Evolutionary conservation across 2,113 vertebrate genomes (phyloP).

Genomic region (Oreocharis arfaki): DNA sequence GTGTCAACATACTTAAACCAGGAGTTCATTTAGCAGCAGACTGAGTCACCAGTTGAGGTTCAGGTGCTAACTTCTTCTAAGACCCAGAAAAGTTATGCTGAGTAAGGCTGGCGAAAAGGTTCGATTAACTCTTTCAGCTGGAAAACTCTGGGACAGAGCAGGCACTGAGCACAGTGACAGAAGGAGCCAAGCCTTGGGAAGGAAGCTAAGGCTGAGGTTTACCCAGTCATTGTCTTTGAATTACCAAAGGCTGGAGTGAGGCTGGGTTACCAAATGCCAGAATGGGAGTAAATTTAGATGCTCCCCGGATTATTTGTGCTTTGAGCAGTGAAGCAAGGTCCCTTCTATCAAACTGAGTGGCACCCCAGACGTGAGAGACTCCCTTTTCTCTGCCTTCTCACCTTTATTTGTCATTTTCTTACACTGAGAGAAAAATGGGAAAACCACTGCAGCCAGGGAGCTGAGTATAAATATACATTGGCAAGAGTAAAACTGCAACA

Average conservation of each 20-base stretch:
- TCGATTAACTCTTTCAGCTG: background rate
- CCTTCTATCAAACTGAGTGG: background rate
- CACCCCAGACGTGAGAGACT: background rate
- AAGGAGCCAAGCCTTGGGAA: background rate
- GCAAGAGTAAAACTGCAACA: background rate
- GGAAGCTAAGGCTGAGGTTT: constrained; percentile 5
- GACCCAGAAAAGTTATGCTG: background rate
- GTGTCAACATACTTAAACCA: background rate
- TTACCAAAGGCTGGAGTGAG: background rate
- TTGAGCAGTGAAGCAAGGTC: background rate
- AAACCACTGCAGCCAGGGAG: background rate
- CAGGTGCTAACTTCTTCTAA: background rate
- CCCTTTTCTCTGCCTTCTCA: background rate
- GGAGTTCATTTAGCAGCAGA: background rate
- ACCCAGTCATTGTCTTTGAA: background rate
- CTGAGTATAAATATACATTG: background rate
- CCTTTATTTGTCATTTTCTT: background rate
- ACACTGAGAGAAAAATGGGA: background rate
- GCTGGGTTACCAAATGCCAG: background rate
- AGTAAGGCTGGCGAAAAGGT: background rate
- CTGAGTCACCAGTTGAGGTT: background rate
- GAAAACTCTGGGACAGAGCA: background rate
- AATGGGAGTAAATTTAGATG: background rate
- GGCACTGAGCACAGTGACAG: background rate
- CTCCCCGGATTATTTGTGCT: background rate